Base-by-base conservation (phyloP, 2,113 vertebrate genomes). In the Anoura caudifer region DNA sequence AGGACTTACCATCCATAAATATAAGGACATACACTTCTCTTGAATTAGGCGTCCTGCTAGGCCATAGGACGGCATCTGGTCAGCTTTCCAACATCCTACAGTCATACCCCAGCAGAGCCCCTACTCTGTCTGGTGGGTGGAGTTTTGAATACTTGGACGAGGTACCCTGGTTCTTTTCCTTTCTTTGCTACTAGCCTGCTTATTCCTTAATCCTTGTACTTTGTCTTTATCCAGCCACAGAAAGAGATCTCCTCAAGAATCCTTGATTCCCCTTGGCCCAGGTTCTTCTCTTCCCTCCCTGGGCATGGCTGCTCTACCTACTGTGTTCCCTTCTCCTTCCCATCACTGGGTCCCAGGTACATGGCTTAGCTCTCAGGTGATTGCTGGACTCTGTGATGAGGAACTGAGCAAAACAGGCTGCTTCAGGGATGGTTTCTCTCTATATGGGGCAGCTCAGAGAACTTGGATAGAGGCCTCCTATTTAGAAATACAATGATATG, bases 281-380 rank as follows among this genome's bases (percentile, higher is more conserved):
- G 2, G 5, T 50, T 86, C 33, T 73, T 84, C 36, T 70, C 15
- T 45, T 56, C 2, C 31, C 7, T 65, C 59, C 11, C 28, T 36
- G 26, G n/a, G 0, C 0, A 0, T 56, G 22, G 38, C 14, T 72
- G 10, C 45, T 59, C 19, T 59, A 22, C 10, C 15, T 67, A 7
- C 26, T 24, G 3, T 43, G 4, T 45, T 5, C 13, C 22, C 24
- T 63, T 52, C 6, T n/a, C 17, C 56, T 77, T 77, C 20, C 47
- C 5, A 16, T 45, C 24, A 15, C 8, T 54, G 31, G 22, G 56
- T 67, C 17, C 33, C 26, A 10, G 2, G 20, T 16, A 28, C 10
- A 47, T 33, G 24, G 33, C n/a, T 73, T 36, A 80, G 59, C 41
- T 69, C 65, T 82, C 47, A 52, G 9, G 12, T 31, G 24, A 43